Evolutionary conservation across 2,888 invertebrate species (phyloP).

Genomic region (Yponomeuta sedellus): DNA sequence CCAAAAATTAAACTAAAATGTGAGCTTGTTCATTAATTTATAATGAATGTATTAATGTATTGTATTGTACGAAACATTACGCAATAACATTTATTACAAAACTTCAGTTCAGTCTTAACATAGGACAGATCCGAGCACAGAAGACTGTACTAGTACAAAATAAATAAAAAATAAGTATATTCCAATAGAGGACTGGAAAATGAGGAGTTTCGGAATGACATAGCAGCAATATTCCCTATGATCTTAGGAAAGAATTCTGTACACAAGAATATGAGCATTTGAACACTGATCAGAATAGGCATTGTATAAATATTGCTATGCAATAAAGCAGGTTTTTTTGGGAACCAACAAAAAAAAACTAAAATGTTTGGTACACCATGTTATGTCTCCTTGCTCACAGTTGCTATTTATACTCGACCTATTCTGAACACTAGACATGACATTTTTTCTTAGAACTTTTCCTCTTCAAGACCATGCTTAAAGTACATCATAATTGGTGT

Average conservation of each 20-base stretch:
- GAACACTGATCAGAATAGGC: constrained; percentile 34
- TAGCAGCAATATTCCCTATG: constrained; percentile 45
- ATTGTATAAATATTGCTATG: no score
- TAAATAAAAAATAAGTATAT: constrained; percentile 17
- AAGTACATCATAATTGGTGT: constrained; percentile 96
- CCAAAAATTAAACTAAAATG: constrained; percentile 14
- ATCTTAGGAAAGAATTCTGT: no score
- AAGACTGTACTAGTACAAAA: constrained; percentile 66
- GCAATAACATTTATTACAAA: constrained; percentile 51
- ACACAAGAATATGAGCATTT: no score
- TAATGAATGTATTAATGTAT: no score
- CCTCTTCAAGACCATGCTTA: constrained; percentile 96
- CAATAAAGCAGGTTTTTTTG: no score
- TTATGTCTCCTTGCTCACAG: no score
- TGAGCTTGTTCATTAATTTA: constrained; percentile 61
- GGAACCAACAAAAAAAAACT: no score
- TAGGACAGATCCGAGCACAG: constrained; percentile 55
- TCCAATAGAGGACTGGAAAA: background rate
- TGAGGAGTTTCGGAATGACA: constrained; percentile 32
- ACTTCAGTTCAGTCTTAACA: constrained; percentile 68
- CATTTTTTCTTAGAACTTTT: constrained; percentile 85
- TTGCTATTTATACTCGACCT: no score
- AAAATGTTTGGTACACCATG: no score
- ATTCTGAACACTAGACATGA: background rate
- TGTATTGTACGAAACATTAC: constrained; percentile 47